These are phyloP conservation scores for Epinephelus awoara DNA, from an alignment of 2,797 vertebrate species.

Conservation along the genomic window DNA sequence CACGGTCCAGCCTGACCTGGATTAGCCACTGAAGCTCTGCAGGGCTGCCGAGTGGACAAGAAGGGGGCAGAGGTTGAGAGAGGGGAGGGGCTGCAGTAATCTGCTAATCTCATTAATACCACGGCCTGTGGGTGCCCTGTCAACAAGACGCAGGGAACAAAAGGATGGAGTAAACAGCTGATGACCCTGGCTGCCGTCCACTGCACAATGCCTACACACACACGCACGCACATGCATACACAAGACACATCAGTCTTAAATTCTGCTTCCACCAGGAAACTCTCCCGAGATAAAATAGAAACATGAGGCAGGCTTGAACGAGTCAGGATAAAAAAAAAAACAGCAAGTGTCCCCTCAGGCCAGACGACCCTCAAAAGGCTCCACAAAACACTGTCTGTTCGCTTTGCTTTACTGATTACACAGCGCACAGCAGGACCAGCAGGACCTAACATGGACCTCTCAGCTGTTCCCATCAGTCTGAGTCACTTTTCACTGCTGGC, in stretches of 20 bases:
- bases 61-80: slow-evolving; percentile 56
- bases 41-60: slow-evolving; percentile 54
- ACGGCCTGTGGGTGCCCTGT: slow-evolving; percentile 71
- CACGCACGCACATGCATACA: background rate
- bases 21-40: slow-evolving; percentile 58
- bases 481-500: slow-evolving; percentile 41
- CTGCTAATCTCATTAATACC: slow-evolving; percentile 86
- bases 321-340: slow-evolving; percentile 18
- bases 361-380: slow-evolving; percentile 58
- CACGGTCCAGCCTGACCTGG: slow-evolving; percentile 43
- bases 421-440: slow-evolving; percentile 61
- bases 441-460: slow-evolving; percentile 41
- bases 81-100: slow-evolving; percentile 76
- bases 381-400: slow-evolving; percentile 38
- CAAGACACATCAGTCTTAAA: slow-evolving; percentile 4
- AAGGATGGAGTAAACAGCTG: slow-evolving; percentile 80
- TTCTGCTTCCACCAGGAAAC: slow-evolving; percentile 25
- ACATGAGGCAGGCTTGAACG: slow-evolving; percentile 16
- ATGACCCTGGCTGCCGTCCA: slow-evolving; percentile 66
- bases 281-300: slow-evolving; percentile 29
- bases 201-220: slow-evolving; percentile 14
- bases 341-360: slow-evolving; percentile 54
- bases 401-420: slow-evolving; percentile 34
- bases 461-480: slow-evolving; percentile 71
- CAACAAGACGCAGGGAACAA: slow-evolving; percentile 76